Evolutionary conservation across 2,113 vertebrate species (phyloP).

Genomic region (Megaleporinus macrocephalus): DNA sequence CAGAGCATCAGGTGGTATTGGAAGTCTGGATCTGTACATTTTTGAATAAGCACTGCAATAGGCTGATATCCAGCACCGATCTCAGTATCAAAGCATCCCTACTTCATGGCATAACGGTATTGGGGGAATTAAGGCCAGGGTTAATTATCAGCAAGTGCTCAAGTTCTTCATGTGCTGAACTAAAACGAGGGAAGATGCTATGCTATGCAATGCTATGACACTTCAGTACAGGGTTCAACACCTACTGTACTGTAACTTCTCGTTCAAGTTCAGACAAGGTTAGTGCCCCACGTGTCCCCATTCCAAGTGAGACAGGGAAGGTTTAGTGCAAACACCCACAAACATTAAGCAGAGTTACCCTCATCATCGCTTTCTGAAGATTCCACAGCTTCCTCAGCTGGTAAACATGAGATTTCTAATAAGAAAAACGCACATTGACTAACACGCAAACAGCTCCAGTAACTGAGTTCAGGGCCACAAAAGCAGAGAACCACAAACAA

Average conservation of each 20-base stretch:
- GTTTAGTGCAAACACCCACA: constrained; percentile 5
- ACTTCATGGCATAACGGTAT: no score
- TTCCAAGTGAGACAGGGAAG: neutral
- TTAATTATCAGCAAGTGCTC: no score
- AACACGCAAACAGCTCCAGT: neutral
- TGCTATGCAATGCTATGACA: no score
- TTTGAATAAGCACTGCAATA: no score
- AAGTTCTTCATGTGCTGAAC: no score
- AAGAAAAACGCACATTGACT: constrained; percentile 45
- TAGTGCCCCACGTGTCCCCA: neutral
- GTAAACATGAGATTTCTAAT: constrained; percentile 51
- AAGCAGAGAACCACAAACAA: neutral
- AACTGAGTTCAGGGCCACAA: neutral
- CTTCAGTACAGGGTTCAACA: no score
- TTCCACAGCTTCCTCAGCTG: neutral
- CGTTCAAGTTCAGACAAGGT: neutral
- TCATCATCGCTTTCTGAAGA: constrained; percentile 40
- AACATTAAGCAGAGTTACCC: constrained; percentile 60
- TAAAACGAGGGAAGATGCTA: no score
- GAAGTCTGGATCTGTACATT: no score
- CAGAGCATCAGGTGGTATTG: no score
- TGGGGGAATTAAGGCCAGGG: no score
- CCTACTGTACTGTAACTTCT: neutral
- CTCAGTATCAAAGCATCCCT: no score
- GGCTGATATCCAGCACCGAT: no score